Percentiles rank a stretch among this genome's conserved stretches.
phyloP scores from a whole-genome alignment of 2,113 vertebrate genomes.

The Haliaeetus leucogaster region DNA sequence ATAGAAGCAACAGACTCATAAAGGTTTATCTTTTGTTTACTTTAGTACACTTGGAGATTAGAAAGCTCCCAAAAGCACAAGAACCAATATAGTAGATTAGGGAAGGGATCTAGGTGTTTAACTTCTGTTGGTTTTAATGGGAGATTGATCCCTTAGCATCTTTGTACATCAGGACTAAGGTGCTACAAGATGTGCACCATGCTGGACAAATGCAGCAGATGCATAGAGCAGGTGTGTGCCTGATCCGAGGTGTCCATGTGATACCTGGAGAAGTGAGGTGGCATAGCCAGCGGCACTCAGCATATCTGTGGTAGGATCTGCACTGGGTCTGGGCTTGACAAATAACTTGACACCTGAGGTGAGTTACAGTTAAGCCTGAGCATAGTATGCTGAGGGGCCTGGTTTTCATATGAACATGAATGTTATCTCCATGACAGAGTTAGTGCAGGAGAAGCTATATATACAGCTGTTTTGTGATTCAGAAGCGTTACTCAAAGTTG shows the following conservation, averaged over 20 bases:
- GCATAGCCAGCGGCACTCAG: neutral
- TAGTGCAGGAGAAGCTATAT: neutral
- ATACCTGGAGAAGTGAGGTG: neutral
- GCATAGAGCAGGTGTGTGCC: neutral
- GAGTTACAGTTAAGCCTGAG: neutral
- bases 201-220: neutral
- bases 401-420: neutral
- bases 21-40: neutral
- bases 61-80: neutral
- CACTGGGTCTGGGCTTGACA: neutral
- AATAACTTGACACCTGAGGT: neutral
- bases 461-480: neutral
- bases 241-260: rapidly evolving
- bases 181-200: neutral
- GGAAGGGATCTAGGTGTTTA: neutral
- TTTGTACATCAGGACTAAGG: neutral
- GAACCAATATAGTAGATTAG: neutral
- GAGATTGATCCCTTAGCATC: neutral
- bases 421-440: neutral
- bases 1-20: neutral
- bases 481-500: neutral
- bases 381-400: neutral
- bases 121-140: neutral
- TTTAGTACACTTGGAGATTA: neutral
- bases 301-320: neutral